These are phyloP conservation scores for Plutomurus gul DNA, from an alignment of 1,140 invertebrate species.

Conservation along the genomic window DNA sequence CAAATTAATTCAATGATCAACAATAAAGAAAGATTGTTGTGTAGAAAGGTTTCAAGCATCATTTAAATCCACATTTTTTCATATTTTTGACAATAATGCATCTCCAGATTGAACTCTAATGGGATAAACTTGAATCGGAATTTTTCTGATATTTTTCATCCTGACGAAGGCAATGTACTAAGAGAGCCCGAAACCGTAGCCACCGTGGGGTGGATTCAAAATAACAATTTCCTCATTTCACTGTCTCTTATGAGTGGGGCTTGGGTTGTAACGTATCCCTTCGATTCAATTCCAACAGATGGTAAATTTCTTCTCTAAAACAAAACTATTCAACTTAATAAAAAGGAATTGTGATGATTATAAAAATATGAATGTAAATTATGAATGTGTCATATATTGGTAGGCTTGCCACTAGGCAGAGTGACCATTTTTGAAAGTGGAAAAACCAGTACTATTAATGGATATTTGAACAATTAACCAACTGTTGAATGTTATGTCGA, in stretches of 20 bases:
- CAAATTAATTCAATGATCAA: not conserved
- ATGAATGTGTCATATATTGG: not conserved
- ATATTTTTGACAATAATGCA: not conserved
- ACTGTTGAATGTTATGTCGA: too few species aligned
- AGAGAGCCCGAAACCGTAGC: conserved; percentile 45
- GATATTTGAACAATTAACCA: too few species aligned
- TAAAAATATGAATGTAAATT: not conserved
- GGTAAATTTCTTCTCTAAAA: not conserved
- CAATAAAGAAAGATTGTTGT: not conserved
- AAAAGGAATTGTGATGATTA: not conserved
- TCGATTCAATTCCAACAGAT: conserved; percentile 21
- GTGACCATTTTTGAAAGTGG: too few species aligned
- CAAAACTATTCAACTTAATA: not conserved
- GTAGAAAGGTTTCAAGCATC: not conserved
- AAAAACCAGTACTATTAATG: too few species aligned
- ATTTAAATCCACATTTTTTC: not conserved
- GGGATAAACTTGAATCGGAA: conserved; percentile 48
- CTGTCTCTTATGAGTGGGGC: conserved; percentile 42
- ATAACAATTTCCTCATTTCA: conserved; percentile 49
- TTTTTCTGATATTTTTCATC: conserved; percentile 48
- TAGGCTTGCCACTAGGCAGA: not conserved
- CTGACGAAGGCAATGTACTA: not conserved
- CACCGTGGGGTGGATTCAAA: conserved; percentile 39
- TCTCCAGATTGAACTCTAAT: conserved; percentile 42
- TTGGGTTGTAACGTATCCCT: conserved; percentile 41